A percentile compares a stretch with the other conserved stretches of the same genome.
Evolutionary conservation across 2,113 vertebrate species (phyloP).

Genomic region (Strix aluco): DNA sequence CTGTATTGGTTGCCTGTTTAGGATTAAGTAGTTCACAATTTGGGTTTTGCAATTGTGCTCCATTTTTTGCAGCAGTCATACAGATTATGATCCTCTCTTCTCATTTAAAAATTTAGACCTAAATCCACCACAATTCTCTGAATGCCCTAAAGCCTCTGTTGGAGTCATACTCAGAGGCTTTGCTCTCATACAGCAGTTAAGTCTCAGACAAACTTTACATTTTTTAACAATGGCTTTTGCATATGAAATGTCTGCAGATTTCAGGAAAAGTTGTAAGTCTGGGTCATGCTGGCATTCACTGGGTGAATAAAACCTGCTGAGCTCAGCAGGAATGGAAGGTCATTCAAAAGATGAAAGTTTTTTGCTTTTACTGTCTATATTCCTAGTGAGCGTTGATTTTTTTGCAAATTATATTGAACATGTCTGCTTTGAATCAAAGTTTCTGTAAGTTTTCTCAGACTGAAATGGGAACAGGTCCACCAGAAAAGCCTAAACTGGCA

Average conservation of each 20-base stretch:
- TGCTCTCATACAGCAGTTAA: neutral
- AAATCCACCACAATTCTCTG: neutral
- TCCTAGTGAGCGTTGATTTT: neutral
- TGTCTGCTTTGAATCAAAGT: neutral
- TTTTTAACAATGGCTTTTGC: neutral
- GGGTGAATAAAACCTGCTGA: neutral
- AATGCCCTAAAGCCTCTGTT: neutral
- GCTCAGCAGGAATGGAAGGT: neutral
- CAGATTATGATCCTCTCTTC: neutral
- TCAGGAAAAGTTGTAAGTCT: neutral
- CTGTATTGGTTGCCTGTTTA: neutral
- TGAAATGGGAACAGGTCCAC: neutral
- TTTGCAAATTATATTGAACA: neutral
- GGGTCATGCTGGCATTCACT: neutral
- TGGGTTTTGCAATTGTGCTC: neutral
- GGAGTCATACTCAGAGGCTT: neutral
- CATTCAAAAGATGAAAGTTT: neutral
- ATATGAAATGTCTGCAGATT: neutral
- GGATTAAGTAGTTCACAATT: neutral
- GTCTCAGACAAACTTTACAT: neutral
- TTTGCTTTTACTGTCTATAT: neutral
- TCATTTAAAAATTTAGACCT: neutral
- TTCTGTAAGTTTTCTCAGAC: neutral
- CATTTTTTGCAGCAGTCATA: neutral
- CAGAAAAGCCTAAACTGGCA: neutral